Percentiles rank a stretch among this genome's conserved stretches.
phyloP scores from a whole-genome alignment of 2,113 vertebrate species.

The Strigops habroptila region DNA sequence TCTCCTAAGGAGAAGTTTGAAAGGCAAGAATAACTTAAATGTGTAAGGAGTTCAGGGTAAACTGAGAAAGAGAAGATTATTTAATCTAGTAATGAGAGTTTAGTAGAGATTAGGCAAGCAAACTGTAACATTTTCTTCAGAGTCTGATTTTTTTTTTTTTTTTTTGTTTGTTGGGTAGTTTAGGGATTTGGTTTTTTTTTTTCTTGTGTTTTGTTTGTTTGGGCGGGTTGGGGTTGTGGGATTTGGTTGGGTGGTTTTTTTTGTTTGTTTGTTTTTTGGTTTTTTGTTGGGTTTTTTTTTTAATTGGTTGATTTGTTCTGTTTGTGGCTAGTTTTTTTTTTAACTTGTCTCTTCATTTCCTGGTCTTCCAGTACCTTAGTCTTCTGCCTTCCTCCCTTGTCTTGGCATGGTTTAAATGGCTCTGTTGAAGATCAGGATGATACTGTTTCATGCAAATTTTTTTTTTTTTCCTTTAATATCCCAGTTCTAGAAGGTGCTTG shows the following conservation, averaged over 20 bases:
- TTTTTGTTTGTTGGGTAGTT: background rate
- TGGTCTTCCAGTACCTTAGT: background rate
- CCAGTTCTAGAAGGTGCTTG: background rate
- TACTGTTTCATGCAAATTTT: background rate
- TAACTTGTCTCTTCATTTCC: background rate
- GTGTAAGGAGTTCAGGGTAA: background rate
- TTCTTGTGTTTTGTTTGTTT: too few species aligned
- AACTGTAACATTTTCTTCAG: background rate
- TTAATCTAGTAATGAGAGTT: background rate
- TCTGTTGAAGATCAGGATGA: background rate
- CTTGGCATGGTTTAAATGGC: background rate
- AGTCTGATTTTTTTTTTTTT: background rate
- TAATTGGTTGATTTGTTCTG: background rate
- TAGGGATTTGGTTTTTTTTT: background rate
- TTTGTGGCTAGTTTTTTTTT: background rate
- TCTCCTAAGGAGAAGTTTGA: background rate
- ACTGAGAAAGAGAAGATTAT: background rate
- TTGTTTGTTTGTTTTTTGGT: too few species aligned
- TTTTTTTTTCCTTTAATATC: background rate
- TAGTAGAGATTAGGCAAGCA: background rate
- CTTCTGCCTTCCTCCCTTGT: background rate
- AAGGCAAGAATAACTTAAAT: background rate
- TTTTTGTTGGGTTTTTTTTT: too few species aligned
- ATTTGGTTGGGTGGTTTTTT: background rate
- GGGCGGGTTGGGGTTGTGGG: too few species aligned